phyloP scores from a whole-genome alignment of 1,140 invertebrate genomes.

The Microplitis demolitor region DNA sequence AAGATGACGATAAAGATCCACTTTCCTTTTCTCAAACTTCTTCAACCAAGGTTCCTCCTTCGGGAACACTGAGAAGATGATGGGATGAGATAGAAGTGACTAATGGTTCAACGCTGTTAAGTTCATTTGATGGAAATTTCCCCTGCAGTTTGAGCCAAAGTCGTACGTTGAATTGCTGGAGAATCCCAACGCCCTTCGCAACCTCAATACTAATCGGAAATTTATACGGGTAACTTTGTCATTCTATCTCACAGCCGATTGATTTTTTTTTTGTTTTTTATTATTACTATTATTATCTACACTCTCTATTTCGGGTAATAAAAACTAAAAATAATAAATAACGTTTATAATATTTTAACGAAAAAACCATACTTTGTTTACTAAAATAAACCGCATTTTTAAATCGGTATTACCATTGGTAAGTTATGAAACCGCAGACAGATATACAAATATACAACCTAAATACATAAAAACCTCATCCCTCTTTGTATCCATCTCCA shows the following conservation, averaged over 20 bases:
- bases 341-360: too few species aligned
- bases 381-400: too few species aligned
- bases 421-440: too few species aligned
- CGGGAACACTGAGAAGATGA: conserved; percentile 11
- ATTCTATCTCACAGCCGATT: not conserved
- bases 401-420: too few species aligned
- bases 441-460: too few species aligned
- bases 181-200: conserved; percentile 6
- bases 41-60: not conserved
- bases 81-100: conserved; percentile 26
- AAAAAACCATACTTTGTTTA: too few species aligned
- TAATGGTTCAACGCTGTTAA: conserved; percentile 32
- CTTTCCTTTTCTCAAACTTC: not conserved
- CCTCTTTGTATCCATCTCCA: too few species aligned
- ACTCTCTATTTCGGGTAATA: too few species aligned
- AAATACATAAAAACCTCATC: too few species aligned
- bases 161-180: conserved; percentile 10
- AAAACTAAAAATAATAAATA: too few species aligned
- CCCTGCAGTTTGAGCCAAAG: not conserved
- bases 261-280: not conserved
- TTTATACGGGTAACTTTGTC: conserved; percentile 23
- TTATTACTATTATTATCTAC: not conserved
- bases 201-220: conserved; percentile 27
- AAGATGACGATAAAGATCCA: conserved; percentile 6
- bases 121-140: conserved; percentile 32